Percentiles rank a stretch among this genome's conserved stretches.
phyloP scores from a whole-genome alignment of 2,113 vertebrate species.

The Thalassoma bifasciatum region DNA sequence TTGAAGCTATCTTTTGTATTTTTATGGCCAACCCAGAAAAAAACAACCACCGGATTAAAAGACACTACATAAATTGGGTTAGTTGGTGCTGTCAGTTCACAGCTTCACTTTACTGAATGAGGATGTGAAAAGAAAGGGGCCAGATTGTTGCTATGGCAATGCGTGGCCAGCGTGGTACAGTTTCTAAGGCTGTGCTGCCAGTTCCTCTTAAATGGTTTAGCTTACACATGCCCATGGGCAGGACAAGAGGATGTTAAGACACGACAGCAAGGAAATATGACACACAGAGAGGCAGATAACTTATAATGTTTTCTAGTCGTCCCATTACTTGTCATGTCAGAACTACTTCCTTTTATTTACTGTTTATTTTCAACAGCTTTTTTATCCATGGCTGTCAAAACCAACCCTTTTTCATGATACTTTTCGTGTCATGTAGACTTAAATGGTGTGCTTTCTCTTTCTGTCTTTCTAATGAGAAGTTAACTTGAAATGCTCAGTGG shows the following conservation, averaged over 20 bases:
- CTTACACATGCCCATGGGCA: constrained; percentile 6
- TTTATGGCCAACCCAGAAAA: background rate
- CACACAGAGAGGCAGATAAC: background rate
- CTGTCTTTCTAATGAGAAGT: too few relatives aligned
- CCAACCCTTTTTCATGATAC: too few relatives aligned
- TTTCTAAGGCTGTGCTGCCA: constrained; percentile 40
- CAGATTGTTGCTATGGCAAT: constrained; percentile 54
- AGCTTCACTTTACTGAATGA: background rate
- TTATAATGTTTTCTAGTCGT: background rate
- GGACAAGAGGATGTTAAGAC: constrained; percentile 30
- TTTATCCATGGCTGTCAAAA: background rate
- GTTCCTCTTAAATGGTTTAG: constrained; percentile 33
- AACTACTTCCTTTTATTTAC: background rate
- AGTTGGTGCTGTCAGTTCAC: background rate
- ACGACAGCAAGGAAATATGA: background rate
- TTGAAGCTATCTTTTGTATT: background rate
- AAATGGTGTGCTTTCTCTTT: too few relatives aligned
- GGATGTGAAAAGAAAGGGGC: constrained; percentile 7
- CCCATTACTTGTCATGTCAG: background rate
- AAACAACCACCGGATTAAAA: background rate
- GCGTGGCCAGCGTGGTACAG: constrained; percentile 10
- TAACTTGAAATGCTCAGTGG: too few relatives aligned
- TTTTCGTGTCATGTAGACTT: too few relatives aligned
- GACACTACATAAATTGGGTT: background rate
- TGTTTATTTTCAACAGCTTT: background rate